Conservation (phyloP, 1,140 invertebrate genomes). For the Sycophila sp. region DNA sequence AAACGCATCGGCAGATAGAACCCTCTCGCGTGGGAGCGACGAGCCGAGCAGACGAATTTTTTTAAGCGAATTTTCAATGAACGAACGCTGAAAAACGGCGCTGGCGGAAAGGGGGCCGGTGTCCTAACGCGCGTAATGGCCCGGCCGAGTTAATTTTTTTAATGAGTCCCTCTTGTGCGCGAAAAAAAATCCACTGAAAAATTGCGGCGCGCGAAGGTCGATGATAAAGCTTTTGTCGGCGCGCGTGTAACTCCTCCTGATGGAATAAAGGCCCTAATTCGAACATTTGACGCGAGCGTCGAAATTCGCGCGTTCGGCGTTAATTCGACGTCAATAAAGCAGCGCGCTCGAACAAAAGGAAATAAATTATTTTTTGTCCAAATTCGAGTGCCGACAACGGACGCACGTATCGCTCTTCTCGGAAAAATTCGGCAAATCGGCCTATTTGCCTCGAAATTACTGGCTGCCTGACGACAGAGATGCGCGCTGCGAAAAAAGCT, state of each 20-base stretch:
- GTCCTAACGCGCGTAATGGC: conserved; percentile 2
- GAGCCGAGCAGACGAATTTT: neutral
- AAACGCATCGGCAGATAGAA: conserved; percentile 18
- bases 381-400: neutral
- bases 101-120: neutral
- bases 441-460: conserved; percentile 23
- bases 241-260: conserved; percentile 14
- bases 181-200: conserved; percentile 15
- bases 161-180: conserved; percentile 16
- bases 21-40: neutral
- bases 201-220: conserved; percentile 11
- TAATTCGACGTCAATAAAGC: conserved; percentile 29
- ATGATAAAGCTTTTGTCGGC: conserved; percentile 29
- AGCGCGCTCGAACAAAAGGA: conserved; percentile 1
- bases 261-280: conserved; percentile 32
- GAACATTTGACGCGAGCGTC: conserved; percentile 20
- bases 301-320: conserved; percentile 14
- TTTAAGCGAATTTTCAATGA: conserved; percentile 6
- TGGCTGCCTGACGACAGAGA: neutral
- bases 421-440: conserved; percentile 24
- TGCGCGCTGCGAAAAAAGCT: conserved; percentile 23
- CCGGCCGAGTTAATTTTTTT: conserved; percentile 27
- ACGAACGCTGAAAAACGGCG: neutral
- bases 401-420: neutral
- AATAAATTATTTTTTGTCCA: conserved; percentile 36